Conservation (phyloP, 2,113 vertebrate species). For the Prunella fulvescens region DNA sequence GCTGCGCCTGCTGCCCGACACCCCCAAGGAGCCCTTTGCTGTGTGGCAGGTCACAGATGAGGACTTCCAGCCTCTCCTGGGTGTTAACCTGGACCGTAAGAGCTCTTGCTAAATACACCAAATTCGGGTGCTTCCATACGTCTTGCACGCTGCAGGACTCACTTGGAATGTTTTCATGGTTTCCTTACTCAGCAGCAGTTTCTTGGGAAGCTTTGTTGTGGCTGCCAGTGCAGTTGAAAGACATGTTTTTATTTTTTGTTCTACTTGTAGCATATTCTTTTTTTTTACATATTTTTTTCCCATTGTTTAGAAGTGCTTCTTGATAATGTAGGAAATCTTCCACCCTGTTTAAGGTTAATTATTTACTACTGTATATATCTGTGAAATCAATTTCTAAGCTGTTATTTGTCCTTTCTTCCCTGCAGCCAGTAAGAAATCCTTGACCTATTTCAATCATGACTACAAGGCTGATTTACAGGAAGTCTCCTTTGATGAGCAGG, state of each 20-base stretch:
- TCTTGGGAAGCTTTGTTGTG: neutral
- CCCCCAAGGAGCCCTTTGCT: constrained; percentile 82
- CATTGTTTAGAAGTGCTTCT: neutral
- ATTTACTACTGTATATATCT: neutral
- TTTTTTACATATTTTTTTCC: neutral
- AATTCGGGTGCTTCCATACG: neutral
- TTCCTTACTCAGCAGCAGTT: neutral
- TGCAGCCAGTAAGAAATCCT: constrained; percentile 79
- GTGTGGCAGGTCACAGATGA: constrained; percentile 89
- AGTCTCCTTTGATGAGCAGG: constrained; percentile 85
- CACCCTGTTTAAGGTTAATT: neutral
- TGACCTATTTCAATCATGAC: constrained; percentile 90
- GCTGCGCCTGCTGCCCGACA: constrained; percentile 85
- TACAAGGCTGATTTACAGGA: constrained; percentile 85
- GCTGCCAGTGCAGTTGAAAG: neutral
- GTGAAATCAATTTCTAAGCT: neutral
- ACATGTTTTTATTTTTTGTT: neutral
- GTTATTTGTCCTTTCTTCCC: neutral
- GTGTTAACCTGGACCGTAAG: constrained; percentile 89
- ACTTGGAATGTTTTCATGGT: neutral
- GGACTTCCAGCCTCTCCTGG: constrained; percentile 88
- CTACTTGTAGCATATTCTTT: neutral
- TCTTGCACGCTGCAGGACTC: neutral
- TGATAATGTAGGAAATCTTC: neutral
- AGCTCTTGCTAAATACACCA: neutral